Evolutionary conservation across 2,113 vertebrate species (phyloP).

Genomic region (Hucho hucho): DNA sequence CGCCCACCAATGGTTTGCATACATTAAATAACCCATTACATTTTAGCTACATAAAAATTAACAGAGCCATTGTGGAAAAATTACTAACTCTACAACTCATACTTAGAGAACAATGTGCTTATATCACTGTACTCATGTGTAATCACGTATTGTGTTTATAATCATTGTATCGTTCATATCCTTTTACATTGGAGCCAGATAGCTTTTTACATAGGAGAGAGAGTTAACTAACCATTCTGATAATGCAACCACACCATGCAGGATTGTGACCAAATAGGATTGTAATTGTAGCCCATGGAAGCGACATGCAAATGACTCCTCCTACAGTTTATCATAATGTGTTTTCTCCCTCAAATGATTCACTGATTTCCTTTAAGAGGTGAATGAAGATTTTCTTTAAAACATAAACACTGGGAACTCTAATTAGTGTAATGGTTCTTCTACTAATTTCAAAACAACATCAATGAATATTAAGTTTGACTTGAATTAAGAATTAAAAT

Average conservation of each 20-base stretch:
- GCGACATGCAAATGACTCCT: no score
- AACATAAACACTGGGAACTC: neutral
- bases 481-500: conserved; percentile 40
- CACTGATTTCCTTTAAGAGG: neutral
- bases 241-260: no score
- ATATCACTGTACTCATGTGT: no score
- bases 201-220: neutral
- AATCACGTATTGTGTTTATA: no score
- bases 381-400: neutral
- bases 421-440: conserved; percentile 41
- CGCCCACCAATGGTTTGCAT: conserved; percentile 32
- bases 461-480: conserved; percentile 35
- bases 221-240: neutral
- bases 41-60: neutral
- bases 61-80: neutral
- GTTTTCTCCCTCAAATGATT: neutral
- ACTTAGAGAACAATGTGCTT: neutral
- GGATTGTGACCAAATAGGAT: no score
- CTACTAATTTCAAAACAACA: conserved; percentile 31
- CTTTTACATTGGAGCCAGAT: neutral
- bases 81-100: neutral
- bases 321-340: no score
- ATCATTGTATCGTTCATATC: neutral
- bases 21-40: neutral
- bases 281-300: no score